These are phyloP conservation scores for Malaclemys terrapin DNA, from an alignment of 2,113 vertebrate species.

Conservation along the genomic window DNA sequence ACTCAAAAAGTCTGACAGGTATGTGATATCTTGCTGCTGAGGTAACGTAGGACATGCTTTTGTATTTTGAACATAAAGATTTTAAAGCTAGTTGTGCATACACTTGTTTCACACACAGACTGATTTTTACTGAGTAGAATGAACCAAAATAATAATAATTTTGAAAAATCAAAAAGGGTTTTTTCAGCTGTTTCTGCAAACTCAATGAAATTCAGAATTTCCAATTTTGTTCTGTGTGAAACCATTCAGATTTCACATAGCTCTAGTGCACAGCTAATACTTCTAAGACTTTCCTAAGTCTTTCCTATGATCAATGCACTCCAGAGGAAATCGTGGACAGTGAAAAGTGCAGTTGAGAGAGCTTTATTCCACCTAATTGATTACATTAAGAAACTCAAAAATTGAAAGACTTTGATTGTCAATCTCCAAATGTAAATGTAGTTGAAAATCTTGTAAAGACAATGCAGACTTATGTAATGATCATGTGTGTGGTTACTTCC, in stretches of 20 bases:
- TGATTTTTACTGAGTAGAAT: constrained; percentile 25
- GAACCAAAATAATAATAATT: background rate
- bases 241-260: constrained; percentile 12
- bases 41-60: background rate
- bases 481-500: background rate
- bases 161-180: background rate
- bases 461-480: background rate
- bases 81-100: background rate
- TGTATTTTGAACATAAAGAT: background rate
- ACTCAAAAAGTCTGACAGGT: background rate
- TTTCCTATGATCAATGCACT: constrained; percentile 45
- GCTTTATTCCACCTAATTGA: background rate
- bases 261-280: background rate
- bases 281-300: constrained; percentile 25
- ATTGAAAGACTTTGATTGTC: background rate
- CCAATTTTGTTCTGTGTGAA: constrained; percentile 46
- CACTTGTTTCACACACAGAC: background rate
- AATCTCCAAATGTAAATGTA: background rate
- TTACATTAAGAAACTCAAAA: constrained; percentile 6
- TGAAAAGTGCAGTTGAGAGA: constrained; percentile 28
- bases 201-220: constrained; percentile 29
- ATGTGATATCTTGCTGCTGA: background rate
- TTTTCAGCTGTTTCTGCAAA: constrained; percentile 29
- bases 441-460: background rate
- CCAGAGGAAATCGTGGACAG: background rate